These are phyloP conservation scores for Lomographa bimaculata DNA, from an alignment of 2,888 invertebrate species.

Conservation along the genomic window DNA sequence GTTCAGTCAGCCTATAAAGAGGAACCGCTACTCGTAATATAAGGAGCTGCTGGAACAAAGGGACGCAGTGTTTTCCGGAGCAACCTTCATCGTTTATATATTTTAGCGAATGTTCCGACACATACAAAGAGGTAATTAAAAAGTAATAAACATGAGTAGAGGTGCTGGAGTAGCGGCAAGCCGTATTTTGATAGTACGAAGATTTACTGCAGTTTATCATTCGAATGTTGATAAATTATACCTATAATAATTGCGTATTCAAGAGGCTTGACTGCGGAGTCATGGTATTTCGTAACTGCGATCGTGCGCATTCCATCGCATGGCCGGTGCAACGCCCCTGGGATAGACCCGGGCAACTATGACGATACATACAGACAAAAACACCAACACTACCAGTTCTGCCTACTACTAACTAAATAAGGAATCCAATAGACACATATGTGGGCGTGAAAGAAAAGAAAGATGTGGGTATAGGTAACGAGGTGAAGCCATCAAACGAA, in stretches of 20 bases:
- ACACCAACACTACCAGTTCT: conserved; percentile 29
- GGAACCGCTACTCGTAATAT: conserved; percentile 72
- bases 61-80: conserved; percentile 63
- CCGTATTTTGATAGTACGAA: conserved; percentile 28
- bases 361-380: conserved; percentile 32
- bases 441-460: conserved; percentile 25
- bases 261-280: conserved; percentile 62
- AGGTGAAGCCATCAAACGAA: conserved; percentile 49
- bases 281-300: conserved; percentile 77
- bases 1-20: conserved; percentile 60
- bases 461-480: conserved; percentile 45
- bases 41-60: conserved; percentile 71
- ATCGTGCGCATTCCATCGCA: conserved; percentile 74
- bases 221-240: conserved; percentile 38
- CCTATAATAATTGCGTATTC: conserved; percentile 58
- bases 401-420: conserved; percentile 36
- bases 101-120: conserved; percentile 72
- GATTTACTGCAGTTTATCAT: conserved; percentile 6
- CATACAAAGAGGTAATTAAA: conserved; percentile 74
- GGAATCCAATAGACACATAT: conserved; percentile 30
- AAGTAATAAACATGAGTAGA: conserved; percentile 59
- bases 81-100: conserved; percentile 60
- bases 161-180: too few species aligned
- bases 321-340: conserved; percentile 71
- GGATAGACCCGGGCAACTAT: conserved; percentile 49